Evolutionary conservation across 2,888 invertebrate species (phyloP), one percentile per base, ranked within the genome.

Genomic region (Unio pictorum): DNA sequence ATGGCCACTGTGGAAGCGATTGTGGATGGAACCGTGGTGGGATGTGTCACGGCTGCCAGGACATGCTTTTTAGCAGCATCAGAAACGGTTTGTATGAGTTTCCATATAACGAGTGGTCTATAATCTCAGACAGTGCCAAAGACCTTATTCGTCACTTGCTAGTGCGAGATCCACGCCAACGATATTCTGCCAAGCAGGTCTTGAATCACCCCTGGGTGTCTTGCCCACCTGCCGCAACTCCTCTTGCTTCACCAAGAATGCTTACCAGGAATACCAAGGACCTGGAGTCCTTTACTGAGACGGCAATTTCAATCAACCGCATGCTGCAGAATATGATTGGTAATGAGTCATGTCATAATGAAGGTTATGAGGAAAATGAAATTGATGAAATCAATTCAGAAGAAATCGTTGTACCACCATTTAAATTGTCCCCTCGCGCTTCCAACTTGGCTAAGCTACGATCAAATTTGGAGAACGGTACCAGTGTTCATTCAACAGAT

Each of bases 21-120:
- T 99, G 99, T 92, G 98, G 98, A 84, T 99, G 98, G 98, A 96
- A 97, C 91, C 93, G 95, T 78, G 98, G 98, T 63, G 96, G 96
- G 73, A 95, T 96, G 88, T 99, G 98, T 89, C 93, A 94, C 84
- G 94, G 90, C 55, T 79, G 76, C 64, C 96, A 96, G 92, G 95
- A 96, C 87, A 92, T 95, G 86, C 93, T 98, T 69, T 98, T 98
- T 91, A 94, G 93, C 87, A 94, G 95, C 87, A 98, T 98, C 91
- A 96, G 97, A 92, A 91, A 91, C 67, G 93, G 93, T 69, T 89
- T 91, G 71, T 95, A 93, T 88, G 93, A 93, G 79, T 96, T 96
- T 89, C 95, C 95, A 20, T 94, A 94, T 23, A 92, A 93, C 78
- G 98, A 98, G 89, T 99, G 99, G 99, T 91, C 92, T 76, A 92